A percentile compares a stretch with the other conserved stretches of the same genome.
phyloP scores from a whole-genome alignment of 2,797 vertebrate species.

The Karalla daura region DNA sequence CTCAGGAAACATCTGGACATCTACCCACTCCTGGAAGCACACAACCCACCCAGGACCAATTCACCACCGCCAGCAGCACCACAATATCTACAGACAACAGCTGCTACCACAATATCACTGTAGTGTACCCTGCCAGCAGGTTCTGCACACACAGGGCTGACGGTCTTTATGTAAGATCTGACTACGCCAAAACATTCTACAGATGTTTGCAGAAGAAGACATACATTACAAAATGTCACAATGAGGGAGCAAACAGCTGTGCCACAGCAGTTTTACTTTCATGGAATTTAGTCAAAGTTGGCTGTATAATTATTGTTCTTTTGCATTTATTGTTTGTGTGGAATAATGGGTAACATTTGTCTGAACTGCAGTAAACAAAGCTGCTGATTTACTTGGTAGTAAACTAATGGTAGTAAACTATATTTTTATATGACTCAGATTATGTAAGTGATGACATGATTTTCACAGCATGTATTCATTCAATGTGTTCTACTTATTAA shows the following conservation, averaged over 20 bases:
- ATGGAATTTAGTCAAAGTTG: background rate
- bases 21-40: background rate
- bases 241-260: background rate
- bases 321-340: slow-evolving; percentile 15
- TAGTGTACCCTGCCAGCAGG: slow-evolving; percentile 31
- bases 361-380: too few relatives aligned
- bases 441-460: too few relatives aligned
- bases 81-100: background rate
- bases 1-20: background rate
- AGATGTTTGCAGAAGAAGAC: slow-evolving; percentile 50
- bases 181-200: slow-evolving; percentile 43
- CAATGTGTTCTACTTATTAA: too few relatives aligned
- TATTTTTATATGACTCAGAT: too few relatives aligned
- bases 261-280: background rate
- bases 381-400: too few relatives aligned
- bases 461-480: too few relatives aligned
- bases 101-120: slow-evolving; percentile 48
- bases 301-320: background rate
- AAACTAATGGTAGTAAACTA: too few relatives aligned
- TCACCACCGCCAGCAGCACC: background rate
- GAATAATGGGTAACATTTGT: slow-evolving; percentile 3
- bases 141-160: slow-evolving; percentile 64
- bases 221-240: slow-evolving; percentile 59
- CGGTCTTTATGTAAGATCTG: slow-evolving; percentile 49
- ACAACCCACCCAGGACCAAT: background rate